Base-by-base conservation (phyloP, 2,888 invertebrate species). In the Syrista parreyssii region DNA sequence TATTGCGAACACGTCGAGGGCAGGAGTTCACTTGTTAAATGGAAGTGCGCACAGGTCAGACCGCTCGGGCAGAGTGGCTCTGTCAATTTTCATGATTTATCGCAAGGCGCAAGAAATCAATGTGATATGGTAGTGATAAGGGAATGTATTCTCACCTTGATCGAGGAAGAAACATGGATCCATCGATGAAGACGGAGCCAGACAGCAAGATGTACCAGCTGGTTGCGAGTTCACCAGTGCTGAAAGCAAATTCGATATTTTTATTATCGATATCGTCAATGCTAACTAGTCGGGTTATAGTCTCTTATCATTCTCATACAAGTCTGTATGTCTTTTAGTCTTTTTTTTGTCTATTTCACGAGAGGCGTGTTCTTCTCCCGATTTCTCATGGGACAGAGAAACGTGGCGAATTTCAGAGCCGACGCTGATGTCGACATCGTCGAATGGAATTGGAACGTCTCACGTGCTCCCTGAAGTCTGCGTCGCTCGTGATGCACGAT, bases 151-250 rank as follows among this genome's bases (percentile, higher is more conserved):
- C 93, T 93, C 92, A 96, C 96, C 95, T 95, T 92, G 95, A 95
- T 85, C 95, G 93, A n/a, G 96, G 96, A 83, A 96, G 93, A 90
- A 95, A 96, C 95, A 97, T 96, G 85, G 96, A 96, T 74, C 96
- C 96, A 91, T 96, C 96, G 91, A 97, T 96, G 93, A 96, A 96
- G 76, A 97, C 96, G 31, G 96, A 96, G 76, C 97, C 97, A 71
- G 95, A 95, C 79, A 97, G 93, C 76, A 97, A 92, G 87, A 97
- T 95, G 92, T 96, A 97, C 96, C 96, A 97, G 90, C 96, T 96
- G 84, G 95, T 95, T 82, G 95, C 95, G 86, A 96, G 90, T 91
- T 97, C 96, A 35, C 96, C 96, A 82, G 96, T 95, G 89, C 96
- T 97, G 92, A 80, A 93, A 92, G 88, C 74, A 71, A 71, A 71